Conservation (phyloP, 2,888 invertebrate species). For the Teleogryllus oceanicus region DNA sequence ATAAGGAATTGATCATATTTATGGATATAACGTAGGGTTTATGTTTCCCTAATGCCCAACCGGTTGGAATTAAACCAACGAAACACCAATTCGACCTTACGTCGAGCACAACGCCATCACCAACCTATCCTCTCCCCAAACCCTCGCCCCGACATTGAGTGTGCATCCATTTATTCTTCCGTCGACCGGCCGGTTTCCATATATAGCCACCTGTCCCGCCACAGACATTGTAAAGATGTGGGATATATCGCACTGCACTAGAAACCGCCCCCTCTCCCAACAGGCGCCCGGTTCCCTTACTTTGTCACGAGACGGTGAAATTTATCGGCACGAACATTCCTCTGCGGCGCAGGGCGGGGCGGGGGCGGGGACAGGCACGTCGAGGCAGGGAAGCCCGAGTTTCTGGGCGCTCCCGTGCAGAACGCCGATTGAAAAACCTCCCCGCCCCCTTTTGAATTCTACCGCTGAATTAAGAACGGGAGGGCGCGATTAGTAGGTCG, state of each 20-base stretch:
- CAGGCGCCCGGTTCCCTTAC: neutral
- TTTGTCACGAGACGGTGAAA: neutral
- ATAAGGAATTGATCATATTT: too few relatives aligned
- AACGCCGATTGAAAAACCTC: neutral
- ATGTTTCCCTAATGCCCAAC: too few relatives aligned
- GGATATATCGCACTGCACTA: neutral
- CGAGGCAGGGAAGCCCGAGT: too few relatives aligned
- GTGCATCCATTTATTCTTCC: neutral
- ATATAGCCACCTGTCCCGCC: constrained; percentile 2
- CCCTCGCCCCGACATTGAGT: neutral
- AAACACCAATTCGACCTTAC: neutral
- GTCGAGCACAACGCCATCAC: neutral
- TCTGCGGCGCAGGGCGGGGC: neutral
- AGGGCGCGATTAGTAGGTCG: constrained; percentile 9
- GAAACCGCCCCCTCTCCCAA: neutral
- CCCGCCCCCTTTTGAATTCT: neutral
- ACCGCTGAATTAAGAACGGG: constrained; percentile 1
- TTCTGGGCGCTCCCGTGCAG: too few relatives aligned
- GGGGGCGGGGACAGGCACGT: too few relatives aligned
- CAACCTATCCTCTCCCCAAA: neutral
- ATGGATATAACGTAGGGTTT: too few relatives aligned
- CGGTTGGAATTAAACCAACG: too few relatives aligned
- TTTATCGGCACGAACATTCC: neutral
- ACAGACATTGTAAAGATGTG: constrained; percentile 18
- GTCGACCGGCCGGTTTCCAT: constrained; percentile 3